Percentiles rank a stretch among this genome's conserved stretches.
Evolutionary conservation across 2,113 vertebrate species (phyloP).

Genomic region (Hippocampus mohnikei): DNA sequence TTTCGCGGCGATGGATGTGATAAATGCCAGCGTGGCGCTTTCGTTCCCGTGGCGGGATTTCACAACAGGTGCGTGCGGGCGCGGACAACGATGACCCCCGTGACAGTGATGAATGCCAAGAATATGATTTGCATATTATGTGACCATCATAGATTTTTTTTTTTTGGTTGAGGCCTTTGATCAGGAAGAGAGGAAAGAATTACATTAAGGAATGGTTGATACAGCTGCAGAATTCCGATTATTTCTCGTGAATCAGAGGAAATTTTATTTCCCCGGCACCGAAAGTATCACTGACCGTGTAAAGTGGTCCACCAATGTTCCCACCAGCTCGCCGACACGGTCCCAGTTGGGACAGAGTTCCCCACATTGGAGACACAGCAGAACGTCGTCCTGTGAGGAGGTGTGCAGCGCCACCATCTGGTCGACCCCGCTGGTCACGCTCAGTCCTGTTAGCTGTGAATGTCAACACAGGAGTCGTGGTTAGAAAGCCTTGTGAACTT

Average conservation of each 20-base stretch:
- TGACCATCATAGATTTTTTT: conserved; percentile 25
- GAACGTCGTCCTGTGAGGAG: conserved; percentile 72
- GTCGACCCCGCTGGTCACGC: conserved; percentile 79
- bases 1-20: conserved; percentile 35
- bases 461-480: not conserved
- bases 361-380: conserved; percentile 80
- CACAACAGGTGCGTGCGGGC: conserved; percentile 18
- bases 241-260: no score
- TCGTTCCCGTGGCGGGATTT: conserved; percentile 37
- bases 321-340: conserved; percentile 86
- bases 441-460: conserved; percentile 80
- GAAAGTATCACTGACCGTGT: conserved; percentile 70
- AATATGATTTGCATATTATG: conserved; percentile 33
- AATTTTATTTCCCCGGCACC: no score
- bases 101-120: conserved; percentile 42
- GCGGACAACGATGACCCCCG: conserved; percentile 13
- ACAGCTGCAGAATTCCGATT: no score
- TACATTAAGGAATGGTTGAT: not conserved
- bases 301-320: conserved; percentile 80
- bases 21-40: conserved; percentile 44
- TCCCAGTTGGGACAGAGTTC: conserved; percentile 71
- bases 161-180: conserved; percentile 6
- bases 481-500: not conserved
- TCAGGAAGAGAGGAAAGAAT: not conserved
- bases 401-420: conserved; percentile 87